A percentile compares a stretch with the other conserved stretches of the same genome.
These are phyloP conservation scores for Heterotilapia buettikoferi DNA, from an alignment of 2,113 vertebrate species.

Conservation along the genomic window DNA sequence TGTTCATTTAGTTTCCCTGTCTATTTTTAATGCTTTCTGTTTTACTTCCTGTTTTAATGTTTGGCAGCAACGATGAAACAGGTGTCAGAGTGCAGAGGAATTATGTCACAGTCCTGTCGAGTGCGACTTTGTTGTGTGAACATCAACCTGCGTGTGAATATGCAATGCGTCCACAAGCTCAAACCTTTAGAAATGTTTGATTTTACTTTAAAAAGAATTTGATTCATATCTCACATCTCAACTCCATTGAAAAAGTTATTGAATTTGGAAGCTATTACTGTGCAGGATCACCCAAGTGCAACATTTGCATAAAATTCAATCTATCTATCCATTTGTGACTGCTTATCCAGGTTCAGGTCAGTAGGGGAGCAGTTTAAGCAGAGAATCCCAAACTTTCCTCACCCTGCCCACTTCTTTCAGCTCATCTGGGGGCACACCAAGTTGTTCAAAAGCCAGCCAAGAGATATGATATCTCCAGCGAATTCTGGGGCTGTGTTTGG, in stretches of 20 bases:
- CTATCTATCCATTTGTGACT: background rate
- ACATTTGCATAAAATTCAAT: background rate
- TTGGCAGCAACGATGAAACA: slow-evolving; percentile 37
- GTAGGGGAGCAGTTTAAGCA: background rate
- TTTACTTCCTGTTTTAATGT: background rate
- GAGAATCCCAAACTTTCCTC: background rate
- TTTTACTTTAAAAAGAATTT: background rate
- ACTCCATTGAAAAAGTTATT: background rate
- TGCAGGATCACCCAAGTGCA: background rate
- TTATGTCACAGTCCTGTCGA: slow-evolving; percentile 23
- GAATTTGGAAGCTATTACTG: background rate
- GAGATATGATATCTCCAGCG: background rate
- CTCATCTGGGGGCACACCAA: background rate
- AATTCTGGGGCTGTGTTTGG: background rate
- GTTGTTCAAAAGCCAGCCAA: background rate
- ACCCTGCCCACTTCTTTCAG: background rate
- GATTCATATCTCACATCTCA: background rate
- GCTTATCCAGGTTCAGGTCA: background rate
- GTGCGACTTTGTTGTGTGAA: background rate
- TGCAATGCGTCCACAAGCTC: background rate
- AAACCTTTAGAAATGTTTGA: background rate
- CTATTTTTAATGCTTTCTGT: background rate
- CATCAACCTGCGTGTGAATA: background rate
- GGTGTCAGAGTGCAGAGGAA: slow-evolving; percentile 70
- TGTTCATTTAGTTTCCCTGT: background rate